Conservation (phyloP, 2,888 invertebrate genomes). For the Agrochola circellaris region DNA sequence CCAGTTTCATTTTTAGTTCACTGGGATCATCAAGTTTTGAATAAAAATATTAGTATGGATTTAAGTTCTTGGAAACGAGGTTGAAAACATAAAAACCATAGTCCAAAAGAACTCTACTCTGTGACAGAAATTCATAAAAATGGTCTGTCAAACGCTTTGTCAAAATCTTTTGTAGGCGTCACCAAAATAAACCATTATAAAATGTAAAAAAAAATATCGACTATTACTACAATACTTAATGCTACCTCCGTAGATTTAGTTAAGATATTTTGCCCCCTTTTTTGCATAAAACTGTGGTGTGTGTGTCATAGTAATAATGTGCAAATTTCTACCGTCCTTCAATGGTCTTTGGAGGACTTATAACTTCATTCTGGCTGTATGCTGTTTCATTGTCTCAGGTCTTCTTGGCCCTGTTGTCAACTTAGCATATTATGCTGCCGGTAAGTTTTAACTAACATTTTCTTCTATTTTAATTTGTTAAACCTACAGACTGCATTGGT, state of each 20-base stretch:
- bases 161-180: background rate
- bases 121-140: background rate
- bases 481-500: background rate
- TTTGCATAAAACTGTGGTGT: background rate
- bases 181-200: background rate
- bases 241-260: background rate
- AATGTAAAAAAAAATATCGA: conserved; percentile 6
- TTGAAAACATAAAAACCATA: background rate
- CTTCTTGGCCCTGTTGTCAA: conserved; percentile 16
- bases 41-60: too few relatives aligned
- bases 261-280: background rate
- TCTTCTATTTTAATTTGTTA: background rate
- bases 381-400: background rate
- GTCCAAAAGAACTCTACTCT: background rate
- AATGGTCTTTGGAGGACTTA: conserved; percentile 20
- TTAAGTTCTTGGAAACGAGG: background rate
- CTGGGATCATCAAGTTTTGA: too few relatives aligned
- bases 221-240: background rate
- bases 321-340: background rate
- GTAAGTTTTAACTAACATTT: background rate
- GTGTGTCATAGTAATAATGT: background rate
- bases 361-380: background rate
- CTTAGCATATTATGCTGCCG: conserved; percentile 8
- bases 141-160: background rate
- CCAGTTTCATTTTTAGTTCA: too few relatives aligned